Evolutionary conservation across 2,888 invertebrate genomes (phyloP), one percentile per base, ranked within the genome.

Genomic region (Cephalotes varians): DNA sequence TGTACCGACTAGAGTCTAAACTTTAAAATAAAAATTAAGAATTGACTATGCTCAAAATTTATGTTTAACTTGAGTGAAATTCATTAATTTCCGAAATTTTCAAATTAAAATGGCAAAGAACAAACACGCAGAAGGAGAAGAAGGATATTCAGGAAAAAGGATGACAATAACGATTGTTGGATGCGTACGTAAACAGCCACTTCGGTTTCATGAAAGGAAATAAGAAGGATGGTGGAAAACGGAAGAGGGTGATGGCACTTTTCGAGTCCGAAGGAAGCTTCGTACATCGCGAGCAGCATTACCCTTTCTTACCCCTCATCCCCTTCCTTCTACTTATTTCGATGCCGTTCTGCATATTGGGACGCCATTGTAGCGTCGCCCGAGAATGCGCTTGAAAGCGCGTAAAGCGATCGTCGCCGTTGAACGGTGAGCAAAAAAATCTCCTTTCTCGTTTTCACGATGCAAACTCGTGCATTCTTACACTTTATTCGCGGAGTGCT

Each of bases 331-430:
- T 47, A 56, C 73, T 79, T 79, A 79, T 79, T 79, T 79, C 77
- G 77, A 79, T 44, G 77, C 56, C 72, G 72, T 79, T 79, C 77
- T 72, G 77, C 77, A 79, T 79, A 79, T 79, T 72, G 77, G 77
- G 49, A n/a, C 51, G 77, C 56, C 72, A 79, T 79, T 79, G 77
- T 79, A 71, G 77, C 77, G 72, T 56, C 77, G 77, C 72, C 44
- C 73, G 77, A 79, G 77, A 79, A 79, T 79, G 44, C 56, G 72
- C 77, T 77, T 77, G 77, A 77, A 77, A 77, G 77, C 77, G 77
- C 77, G 72, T 77, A 79, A 79, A 72, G 77, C 77, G 77, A 79
- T 79, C 77, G 77, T 79, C 77, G 77, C 12, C 72, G 77, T 79
- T 79, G 77, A 79, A 79, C 77, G 56, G 54, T 7, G 56, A 71